Evolutionary conservation across 2,113 vertebrate species (phyloP).

Genomic region (Oreamnos americanus): DNA sequence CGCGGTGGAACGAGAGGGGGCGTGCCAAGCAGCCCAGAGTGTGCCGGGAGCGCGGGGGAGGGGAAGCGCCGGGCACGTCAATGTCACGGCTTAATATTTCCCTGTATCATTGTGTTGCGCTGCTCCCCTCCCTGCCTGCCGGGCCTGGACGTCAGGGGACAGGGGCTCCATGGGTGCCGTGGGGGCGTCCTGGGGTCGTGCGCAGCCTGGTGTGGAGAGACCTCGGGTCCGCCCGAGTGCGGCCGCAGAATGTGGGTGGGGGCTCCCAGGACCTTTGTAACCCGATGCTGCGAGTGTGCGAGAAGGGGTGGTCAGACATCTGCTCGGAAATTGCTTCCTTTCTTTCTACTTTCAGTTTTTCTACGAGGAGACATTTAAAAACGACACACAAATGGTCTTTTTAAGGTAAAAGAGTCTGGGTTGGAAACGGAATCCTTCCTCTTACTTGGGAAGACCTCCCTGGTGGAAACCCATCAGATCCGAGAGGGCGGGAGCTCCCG

Average conservation of each 20-base stretch:
- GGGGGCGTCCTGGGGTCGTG: neutral
- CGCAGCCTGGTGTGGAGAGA: neutral
- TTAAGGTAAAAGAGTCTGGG: neutral
- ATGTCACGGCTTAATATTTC: conserved; percentile 71
- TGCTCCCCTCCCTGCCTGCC: neutral
- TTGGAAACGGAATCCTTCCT: conserved; percentile 37
- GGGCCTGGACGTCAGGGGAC: neutral
- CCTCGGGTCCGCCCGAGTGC: neutral
- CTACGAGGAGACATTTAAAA: conserved; percentile 50
- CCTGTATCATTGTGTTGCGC: neutral
- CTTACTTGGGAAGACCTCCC: conserved; percentile 58
- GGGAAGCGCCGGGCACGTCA: conserved; percentile 66
- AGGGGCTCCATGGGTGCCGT: neutral
- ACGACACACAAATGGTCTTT: conserved; percentile 17
- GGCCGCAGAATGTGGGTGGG: conserved; percentile 51
- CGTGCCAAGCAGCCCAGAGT: conserved; percentile 70
- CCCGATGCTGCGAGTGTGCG: conserved; percentile 58
- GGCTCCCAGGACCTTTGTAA: conserved; percentile 69
- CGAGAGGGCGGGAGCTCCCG: neutral
- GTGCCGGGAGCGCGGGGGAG: conserved; percentile 69
- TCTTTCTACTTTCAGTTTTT: conserved; percentile 73
- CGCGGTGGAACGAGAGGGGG: conserved; percentile 64
- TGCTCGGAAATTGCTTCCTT: conserved; percentile 70
- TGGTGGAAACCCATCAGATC: conserved; percentile 46
- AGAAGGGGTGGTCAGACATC: conserved; percentile 69